Evolutionary conservation across 1,140 invertebrate species (phyloP).

Genomic region (Drosophila leontia): DNA sequence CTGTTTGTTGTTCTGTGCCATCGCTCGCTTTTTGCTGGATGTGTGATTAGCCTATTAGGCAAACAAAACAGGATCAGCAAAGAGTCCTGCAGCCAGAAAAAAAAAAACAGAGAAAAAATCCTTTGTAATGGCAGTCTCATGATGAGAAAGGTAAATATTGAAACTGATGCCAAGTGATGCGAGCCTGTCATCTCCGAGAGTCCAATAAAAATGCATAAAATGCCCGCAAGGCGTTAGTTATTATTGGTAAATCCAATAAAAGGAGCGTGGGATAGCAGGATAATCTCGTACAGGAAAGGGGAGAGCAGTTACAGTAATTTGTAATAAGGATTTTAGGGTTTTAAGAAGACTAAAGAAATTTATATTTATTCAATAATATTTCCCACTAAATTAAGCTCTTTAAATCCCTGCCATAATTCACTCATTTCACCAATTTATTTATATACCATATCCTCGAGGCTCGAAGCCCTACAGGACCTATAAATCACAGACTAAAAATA

Average conservation of each 20-base stretch:
- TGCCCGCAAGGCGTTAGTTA: conserved; percentile 65
- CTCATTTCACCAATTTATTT: conserved; percentile 8
- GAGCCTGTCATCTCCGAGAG: conserved; percentile 46
- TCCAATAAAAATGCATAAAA: conserved; percentile 57
- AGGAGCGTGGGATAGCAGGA: conserved; percentile 64
- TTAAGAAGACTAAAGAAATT: background rate
- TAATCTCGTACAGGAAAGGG: background rate
- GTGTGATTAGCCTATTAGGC: conserved; percentile 82
- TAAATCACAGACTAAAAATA: conserved; percentile 71
- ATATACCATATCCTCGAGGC: background rate
- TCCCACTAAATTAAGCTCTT: background rate
- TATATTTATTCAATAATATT: background rate
- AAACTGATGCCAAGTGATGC: conserved; percentile 54
- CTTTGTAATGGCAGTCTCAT: conserved; percentile 51
- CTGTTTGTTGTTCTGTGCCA: conserved; percentile 57
- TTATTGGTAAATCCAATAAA: conserved; percentile 47
- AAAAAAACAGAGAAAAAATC: conserved; percentile 33
- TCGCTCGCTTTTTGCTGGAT: conserved; percentile 67
- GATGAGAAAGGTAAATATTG: conserved; percentile 82
- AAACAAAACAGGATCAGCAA: conserved; percentile 56
- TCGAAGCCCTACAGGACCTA: conserved; percentile 16
- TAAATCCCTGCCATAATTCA: background rate
- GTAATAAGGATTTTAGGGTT: background rate
- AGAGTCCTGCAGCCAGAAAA: conserved; percentile 16
- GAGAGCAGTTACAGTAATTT: background rate